A percentile compares a stretch with the other conserved stretches of the same genome.
Evolutionary conservation across 1,140 invertebrate genomes (phyloP).

Genomic region (Pinna nobilis): DNA sequence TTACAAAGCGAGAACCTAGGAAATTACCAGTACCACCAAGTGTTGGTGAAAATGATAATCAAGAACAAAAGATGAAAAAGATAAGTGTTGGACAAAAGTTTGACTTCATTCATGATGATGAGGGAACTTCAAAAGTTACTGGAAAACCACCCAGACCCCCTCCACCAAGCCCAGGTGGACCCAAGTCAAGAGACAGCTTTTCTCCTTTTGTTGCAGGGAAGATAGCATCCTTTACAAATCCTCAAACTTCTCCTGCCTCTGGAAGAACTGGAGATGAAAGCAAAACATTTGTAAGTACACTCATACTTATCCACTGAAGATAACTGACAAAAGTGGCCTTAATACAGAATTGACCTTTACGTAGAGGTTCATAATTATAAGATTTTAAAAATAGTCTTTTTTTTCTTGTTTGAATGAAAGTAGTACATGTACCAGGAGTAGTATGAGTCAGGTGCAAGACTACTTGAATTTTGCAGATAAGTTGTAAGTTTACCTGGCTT

Average conservation of each 20-base stretch:
- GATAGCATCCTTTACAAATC: neutral
- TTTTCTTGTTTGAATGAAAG: too few species aligned
- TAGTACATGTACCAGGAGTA: too few species aligned
- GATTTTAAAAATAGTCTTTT: too few species aligned
- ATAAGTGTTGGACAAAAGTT: slow-evolving; percentile 46
- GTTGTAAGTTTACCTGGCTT: too few species aligned
- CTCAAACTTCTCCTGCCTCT: neutral
- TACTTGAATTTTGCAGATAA: too few species aligned
- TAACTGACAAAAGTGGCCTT: too few species aligned
- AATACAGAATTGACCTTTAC: too few species aligned
- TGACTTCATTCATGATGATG: slow-evolving; percentile 35
- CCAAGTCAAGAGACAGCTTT: neutral
- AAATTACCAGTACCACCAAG: neutral
- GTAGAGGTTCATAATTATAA: too few species aligned
- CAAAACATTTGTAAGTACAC: slow-evolving; percentile 27
- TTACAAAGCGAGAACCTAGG: neutral
- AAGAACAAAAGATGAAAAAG: slow-evolving; percentile 30
- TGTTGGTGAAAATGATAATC: neutral
- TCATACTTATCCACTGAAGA: too few species aligned
- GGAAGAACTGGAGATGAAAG: neutral
- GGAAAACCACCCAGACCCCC: slow-evolving; percentile 30
- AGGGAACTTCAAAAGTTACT: neutral
- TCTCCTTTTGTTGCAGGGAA: slow-evolving; percentile 1
- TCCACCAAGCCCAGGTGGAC: slow-evolving; percentile 4
- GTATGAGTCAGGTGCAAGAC: too few species aligned